Percentiles rank a stretch among this genome's conserved stretches.
Conservation (phyloP, 2,113 vertebrate species). For the Cyanistes caeruleus region DNA sequence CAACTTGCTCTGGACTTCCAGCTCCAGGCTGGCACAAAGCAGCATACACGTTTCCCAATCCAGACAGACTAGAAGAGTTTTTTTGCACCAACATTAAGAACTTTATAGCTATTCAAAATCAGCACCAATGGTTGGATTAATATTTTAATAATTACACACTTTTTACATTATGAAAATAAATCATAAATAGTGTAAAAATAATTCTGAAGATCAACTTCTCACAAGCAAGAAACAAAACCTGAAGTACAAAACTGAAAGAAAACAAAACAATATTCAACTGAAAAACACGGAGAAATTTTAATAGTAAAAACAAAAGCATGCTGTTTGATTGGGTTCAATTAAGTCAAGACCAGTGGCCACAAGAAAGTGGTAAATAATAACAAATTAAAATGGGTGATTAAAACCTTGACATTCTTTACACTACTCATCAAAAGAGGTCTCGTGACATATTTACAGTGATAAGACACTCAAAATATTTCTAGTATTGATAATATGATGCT, state of each 20-base stretch:
- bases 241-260: slow-evolving; percentile 75
- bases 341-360: slow-evolving; percentile 61
- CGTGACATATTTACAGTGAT: slow-evolving; percentile 68
- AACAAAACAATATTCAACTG: slow-evolving; percentile 66
- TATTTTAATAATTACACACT: slow-evolving; percentile 85
- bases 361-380: slow-evolving; percentile 66
- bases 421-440: slow-evolving; percentile 43
- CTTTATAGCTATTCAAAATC: slow-evolving; percentile 69
- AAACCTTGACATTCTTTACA: slow-evolving; percentile 69
- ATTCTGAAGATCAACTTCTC: slow-evolving; percentile 87
- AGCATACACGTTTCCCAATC: background rate
- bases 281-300: slow-evolving; percentile 70
- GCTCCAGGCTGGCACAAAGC: background rate
- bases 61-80: background rate
- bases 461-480: slow-evolving; percentile 63
- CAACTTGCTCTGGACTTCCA: background rate
- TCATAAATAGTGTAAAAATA: slow-evolving; percentile 91
- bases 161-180: slow-evolving; percentile 87
- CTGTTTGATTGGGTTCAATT: slow-evolving; percentile 35
- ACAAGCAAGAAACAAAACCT: slow-evolving; percentile 78
- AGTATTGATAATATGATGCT: slow-evolving; percentile 49
- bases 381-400: slow-evolving; percentile 62
- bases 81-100: slow-evolving; percentile 37
- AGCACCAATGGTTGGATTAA: slow-evolving; percentile 73
- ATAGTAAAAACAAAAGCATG: slow-evolving; percentile 67